phyloP scores from a whole-genome alignment of 2,113 vertebrate species.

The Crotalus helleri region DNA sequence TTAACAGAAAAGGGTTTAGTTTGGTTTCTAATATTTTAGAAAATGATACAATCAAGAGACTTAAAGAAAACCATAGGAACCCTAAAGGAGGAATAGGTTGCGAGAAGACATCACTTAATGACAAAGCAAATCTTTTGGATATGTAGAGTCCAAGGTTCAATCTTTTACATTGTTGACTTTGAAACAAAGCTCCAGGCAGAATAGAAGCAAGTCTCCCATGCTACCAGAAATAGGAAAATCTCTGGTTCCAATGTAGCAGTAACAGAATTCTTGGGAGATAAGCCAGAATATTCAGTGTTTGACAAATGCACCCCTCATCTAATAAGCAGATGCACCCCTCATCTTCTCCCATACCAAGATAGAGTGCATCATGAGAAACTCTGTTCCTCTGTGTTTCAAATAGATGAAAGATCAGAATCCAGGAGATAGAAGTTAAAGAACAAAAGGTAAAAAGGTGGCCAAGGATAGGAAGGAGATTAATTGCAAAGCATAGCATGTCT shows the following conservation, averaged over 20 bases:
- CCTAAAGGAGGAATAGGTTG: neutral
- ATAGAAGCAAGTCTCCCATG: neutral
- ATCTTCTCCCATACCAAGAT: neutral
- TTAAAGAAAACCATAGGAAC: neutral
- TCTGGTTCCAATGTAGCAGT: neutral
- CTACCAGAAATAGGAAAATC: neutral
- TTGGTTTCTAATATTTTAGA: neutral
- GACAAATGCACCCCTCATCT: neutral
- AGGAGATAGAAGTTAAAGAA: neutral
- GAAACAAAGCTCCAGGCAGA: too few species aligned
- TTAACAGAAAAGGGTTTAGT: neutral
- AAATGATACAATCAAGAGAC: neutral
- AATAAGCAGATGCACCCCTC: neutral
- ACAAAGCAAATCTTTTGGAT: neutral
- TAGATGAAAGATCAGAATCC: neutral
- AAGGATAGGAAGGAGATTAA: neutral
- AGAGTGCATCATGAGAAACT: neutral
- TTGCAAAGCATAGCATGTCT: neutral
- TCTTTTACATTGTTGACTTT: neutral
- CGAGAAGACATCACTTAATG: neutral
- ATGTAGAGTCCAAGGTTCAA: neutral
- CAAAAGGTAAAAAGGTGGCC: neutral
- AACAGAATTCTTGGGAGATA: neutral
- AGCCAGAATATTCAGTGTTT: neutral
- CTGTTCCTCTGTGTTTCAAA: neutral